phyloP scores from a whole-genome alignment of 2,797 vertebrate genomes.

The Hippopotamyrus pictus region DNA sequence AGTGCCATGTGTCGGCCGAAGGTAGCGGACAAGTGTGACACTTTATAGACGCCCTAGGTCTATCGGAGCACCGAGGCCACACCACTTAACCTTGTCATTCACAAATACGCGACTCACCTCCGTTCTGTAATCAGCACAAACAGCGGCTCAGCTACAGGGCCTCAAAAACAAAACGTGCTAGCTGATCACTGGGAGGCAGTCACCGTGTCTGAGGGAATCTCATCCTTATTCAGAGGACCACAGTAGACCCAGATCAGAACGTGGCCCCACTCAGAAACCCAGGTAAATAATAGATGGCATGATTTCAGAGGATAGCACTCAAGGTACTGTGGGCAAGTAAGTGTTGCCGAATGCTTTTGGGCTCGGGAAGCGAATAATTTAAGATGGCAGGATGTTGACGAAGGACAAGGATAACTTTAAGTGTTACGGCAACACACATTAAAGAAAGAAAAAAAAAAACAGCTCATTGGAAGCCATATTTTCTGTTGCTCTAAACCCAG shows the following conservation, averaged over 20 bases:
- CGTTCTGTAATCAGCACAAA: background rate
- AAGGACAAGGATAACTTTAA: background rate
- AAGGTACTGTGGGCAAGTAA: slow-evolving; percentile 14
- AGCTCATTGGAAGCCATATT: background rate
- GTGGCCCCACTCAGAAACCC: slow-evolving; percentile 8
- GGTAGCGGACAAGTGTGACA: slow-evolving; percentile 22
- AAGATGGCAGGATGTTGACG: background rate
- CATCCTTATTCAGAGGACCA: slow-evolving; percentile 26
- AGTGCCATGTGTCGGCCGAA: slow-evolving; percentile 12
- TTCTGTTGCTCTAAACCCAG: background rate
- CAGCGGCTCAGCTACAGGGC: slow-evolving; percentile 25
- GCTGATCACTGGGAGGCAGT: slow-evolving; percentile 33
- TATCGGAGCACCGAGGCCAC: background rate
- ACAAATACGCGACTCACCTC: background rate
- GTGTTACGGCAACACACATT: background rate
- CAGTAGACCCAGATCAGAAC: slow-evolving; percentile 21
- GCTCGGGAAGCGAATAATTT: slow-evolving; percentile 8
- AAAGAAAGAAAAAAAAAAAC: background rate
- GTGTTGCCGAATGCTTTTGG: slow-evolving; percentile 19
- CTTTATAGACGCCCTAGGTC: background rate
- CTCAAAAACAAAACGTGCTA: slow-evolving; percentile 24
- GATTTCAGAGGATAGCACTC: slow-evolving; percentile 18
- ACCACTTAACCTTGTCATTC: background rate
- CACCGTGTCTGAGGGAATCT: slow-evolving; percentile 23
- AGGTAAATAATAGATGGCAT: slow-evolving; percentile 25